A percentile compares a stretch with the other conserved stretches of the same genome.
phyloP scores from a whole-genome alignment of 2,797 vertebrate genomes.

The Pampus argenteus region DNA sequence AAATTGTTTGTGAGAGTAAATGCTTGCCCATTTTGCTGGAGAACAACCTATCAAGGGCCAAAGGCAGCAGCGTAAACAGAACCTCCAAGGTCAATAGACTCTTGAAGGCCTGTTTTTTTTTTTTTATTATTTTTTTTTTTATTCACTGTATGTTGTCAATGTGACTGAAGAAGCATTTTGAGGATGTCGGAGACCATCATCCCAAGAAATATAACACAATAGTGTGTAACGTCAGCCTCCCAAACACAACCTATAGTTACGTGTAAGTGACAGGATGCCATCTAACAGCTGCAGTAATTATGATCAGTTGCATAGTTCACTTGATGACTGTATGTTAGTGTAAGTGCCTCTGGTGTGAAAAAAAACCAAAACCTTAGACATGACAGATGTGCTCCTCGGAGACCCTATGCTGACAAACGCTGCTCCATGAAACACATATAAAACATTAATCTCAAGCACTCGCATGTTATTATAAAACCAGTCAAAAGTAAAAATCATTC shows the following conservation, averaged over 20 bases:
- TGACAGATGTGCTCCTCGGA: neutral
- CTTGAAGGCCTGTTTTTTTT: neutral
- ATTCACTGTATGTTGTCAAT: neutral
- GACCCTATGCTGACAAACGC: neutral
- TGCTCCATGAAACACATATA: neutral
- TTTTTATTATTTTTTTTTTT: too few relatives aligned
- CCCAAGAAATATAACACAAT: too few relatives aligned
- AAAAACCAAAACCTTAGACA: neutral
- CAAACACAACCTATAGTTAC: too few relatives aligned
- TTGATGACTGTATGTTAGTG: neutral
- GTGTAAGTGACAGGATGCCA: too few relatives aligned
- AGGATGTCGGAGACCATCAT: too few relatives aligned
- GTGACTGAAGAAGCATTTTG: neutral
- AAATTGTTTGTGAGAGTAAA: conserved; percentile 3
- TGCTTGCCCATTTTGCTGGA: neutral
- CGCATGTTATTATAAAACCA: conserved; percentile 12
- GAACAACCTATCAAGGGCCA: neutral
- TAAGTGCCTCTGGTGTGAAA: neutral
- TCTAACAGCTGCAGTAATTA: too few relatives aligned
- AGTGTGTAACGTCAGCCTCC: too few relatives aligned
- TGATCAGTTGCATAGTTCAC: too few relatives aligned
- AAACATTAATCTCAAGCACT: conserved; percentile 14
- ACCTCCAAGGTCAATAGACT: neutral
- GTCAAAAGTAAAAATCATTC: conserved; percentile 2
- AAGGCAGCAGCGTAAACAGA: neutral